Evolutionary conservation across 2,888 invertebrate species (phyloP).

Genomic region (Lasioglossum villosulum): DNA sequence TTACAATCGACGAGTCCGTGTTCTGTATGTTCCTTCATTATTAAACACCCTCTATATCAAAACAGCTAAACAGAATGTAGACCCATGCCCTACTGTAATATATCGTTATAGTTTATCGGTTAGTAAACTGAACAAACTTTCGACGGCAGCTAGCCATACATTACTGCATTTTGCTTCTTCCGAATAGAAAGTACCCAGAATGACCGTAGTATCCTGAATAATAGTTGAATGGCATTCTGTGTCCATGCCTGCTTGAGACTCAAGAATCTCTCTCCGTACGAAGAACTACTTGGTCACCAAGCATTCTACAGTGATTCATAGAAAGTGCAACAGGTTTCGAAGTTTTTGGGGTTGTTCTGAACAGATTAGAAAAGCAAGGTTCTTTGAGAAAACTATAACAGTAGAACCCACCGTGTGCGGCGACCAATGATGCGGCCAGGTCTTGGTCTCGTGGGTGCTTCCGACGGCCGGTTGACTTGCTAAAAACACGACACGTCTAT

Average conservation of each 20-base stretch:
- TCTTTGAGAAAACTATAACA: neutral
- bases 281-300: neutral
- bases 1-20: neutral
- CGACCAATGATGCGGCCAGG: constrained; percentile 84
- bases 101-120: neutral
- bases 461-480: constrained; percentile 77
- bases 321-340: neutral
- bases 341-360: neutral
- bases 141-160: neutral
- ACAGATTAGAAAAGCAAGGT: neutral
- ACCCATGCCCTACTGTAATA: neutral
- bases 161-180: neutral
- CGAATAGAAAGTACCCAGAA: neutral
- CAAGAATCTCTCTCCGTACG: neutral
- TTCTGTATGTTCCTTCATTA: neutral
- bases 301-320: constrained; percentile 6
- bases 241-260: constrained; percentile 4
- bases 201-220: neutral
- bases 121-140: neutral
- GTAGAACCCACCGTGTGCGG: constrained; percentile 80
- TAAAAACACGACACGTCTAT: constrained; percentile 83
- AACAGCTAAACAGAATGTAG: neutral
- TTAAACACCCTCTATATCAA: neutral
- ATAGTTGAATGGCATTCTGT: neutral
- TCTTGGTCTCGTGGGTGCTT: constrained; percentile 79